phyloP scores from a whole-genome alignment of 2,888 invertebrate species.

The Carabus problematicus region DNA sequence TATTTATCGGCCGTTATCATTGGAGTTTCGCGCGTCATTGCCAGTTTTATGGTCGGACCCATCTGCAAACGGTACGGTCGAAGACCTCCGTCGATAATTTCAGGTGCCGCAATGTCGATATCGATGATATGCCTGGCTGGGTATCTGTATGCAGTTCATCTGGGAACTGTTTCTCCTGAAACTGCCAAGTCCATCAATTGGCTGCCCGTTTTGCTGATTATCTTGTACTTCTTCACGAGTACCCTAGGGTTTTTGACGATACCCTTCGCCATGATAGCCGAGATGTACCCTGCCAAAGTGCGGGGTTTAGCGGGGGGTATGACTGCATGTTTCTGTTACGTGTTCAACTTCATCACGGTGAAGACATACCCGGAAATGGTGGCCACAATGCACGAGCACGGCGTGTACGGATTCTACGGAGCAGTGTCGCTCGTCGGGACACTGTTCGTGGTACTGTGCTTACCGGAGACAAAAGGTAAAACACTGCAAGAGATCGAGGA shows the following conservation, averaged over 20 bases:
- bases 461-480: slow-evolving; percentile 66
- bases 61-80: slow-evolving; percentile 65
- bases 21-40: slow-evolving; percentile 60
- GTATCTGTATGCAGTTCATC: slow-evolving; percentile 55
- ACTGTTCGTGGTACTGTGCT: slow-evolving; percentile 58
- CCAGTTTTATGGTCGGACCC: slow-evolving; percentile 59
- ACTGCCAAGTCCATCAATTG: slow-evolving; percentile 50
- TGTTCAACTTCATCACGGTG: slow-evolving; percentile 63
- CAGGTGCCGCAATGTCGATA: slow-evolving; percentile 65
- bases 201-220: slow-evolving; percentile 59
- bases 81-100: slow-evolving; percentile 64
- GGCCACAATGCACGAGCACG: slow-evolving; percentile 56
- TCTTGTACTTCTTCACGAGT: slow-evolving; percentile 62
- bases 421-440: slow-evolving; percentile 60
- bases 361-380: slow-evolving; percentile 62
- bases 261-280: slow-evolving; percentile 66
- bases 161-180: slow-evolving; percentile 50
- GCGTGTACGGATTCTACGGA: slow-evolving; percentile 63
- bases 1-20: slow-evolving; percentile 63
- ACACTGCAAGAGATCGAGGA: slow-evolving; percentile 62
- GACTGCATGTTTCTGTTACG: slow-evolving; percentile 60
- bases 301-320: slow-evolving; percentile 63
- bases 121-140: slow-evolving; percentile 62
- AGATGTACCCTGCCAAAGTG: slow-evolving; percentile 63
- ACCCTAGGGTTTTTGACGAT: slow-evolving; percentile 65